These are phyloP conservation scores for Bombus cullumanus DNA, from an alignment of 1,140 invertebrate genomes.

Conservation along the genomic window DNA sequence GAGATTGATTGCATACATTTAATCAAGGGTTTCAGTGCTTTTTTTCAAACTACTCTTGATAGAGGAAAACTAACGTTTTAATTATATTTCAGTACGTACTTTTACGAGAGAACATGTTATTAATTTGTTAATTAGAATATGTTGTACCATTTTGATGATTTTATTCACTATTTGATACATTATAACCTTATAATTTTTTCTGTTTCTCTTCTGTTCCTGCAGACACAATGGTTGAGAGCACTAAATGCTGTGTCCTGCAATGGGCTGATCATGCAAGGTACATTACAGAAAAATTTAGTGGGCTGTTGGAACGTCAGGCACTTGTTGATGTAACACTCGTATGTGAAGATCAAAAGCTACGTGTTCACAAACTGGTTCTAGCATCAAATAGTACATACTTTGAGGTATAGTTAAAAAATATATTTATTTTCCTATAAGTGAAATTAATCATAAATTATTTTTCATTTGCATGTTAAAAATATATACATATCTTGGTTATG, in stretches of 20 bases:
- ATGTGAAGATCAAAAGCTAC: slow-evolving; percentile 84
- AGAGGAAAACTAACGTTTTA: slow-evolving; percentile 38
- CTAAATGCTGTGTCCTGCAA: slow-evolving; percentile 80
- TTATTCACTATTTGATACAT: neutral
- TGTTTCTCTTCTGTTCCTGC: neutral
- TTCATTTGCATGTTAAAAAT: neutral
- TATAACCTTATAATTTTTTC: neutral
- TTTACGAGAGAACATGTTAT: neutral
- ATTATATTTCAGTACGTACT: slow-evolving; percentile 7
- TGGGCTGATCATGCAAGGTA: slow-evolving; percentile 84
- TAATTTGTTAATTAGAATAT: neutral
- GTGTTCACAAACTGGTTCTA: slow-evolving; percentile 85
- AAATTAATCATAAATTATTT: neutral
- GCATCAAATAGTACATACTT: slow-evolving; percentile 87
- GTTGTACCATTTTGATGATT: neutral
- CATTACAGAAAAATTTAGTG: slow-evolving; percentile 83
- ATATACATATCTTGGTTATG: neutral
- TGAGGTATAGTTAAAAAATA: slow-evolving; percentile 77
- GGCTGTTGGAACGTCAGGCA: slow-evolving; percentile 84
- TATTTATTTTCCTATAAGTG: slow-evolving; percentile 5
- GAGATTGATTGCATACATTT: slow-evolving; percentile 39
- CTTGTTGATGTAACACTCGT: slow-evolving; percentile 85
- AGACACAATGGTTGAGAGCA: slow-evolving; percentile 75
- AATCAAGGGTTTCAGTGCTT: slow-evolving; percentile 40
- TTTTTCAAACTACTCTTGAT: slow-evolving; percentile 46